Percentiles rank a stretch among this genome's conserved stretches.
phyloP scores from a whole-genome alignment of 2,888 invertebrate species.

The Ormyrus nitidulus region DNA sequence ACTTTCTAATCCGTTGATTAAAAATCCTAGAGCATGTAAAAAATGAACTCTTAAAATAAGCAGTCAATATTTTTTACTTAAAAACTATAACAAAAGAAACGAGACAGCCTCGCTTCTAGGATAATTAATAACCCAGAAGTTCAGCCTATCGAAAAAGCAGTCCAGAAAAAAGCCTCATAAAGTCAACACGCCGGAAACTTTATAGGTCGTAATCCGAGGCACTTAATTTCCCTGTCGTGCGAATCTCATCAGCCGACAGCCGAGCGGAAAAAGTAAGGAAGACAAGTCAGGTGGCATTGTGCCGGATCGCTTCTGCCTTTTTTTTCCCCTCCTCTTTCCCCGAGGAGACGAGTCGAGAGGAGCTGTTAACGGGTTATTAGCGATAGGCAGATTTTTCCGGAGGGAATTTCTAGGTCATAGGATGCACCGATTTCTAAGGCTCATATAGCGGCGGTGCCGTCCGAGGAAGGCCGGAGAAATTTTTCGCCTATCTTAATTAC shows the following conservation, averaged over 20 bases:
- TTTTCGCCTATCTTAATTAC: slow-evolving; percentile 41
- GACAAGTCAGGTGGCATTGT: neutral
- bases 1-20: neutral
- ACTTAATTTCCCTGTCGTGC: slow-evolving; percentile 21
- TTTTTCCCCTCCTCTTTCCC: slow-evolving; percentile 8
- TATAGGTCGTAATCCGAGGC: slow-evolving; percentile 46
- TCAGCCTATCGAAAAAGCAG: neutral
- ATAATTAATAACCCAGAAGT: slow-evolving; percentile 13
- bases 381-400: slow-evolving; percentile 44
- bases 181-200: slow-evolving; percentile 47
- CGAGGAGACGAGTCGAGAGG: neutral
- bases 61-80: neutral
- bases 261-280: neutral
- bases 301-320: slow-evolving; percentile 1
- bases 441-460: neutral
- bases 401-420: slow-evolving; percentile 52
- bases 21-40: too few species aligned
- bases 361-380: slow-evolving; percentile 52
- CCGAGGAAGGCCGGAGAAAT: slow-evolving; percentile 19
- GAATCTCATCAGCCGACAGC: neutral
- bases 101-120: slow-evolving; percentile 12
- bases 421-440: slow-evolving; percentile 52
- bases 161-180: slow-evolving; percentile 25
- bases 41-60: neutral
- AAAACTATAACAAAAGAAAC: neutral